Conservation (phyloP, 2,888 invertebrate genomes). For the Limnephilus lunatus region DNA sequence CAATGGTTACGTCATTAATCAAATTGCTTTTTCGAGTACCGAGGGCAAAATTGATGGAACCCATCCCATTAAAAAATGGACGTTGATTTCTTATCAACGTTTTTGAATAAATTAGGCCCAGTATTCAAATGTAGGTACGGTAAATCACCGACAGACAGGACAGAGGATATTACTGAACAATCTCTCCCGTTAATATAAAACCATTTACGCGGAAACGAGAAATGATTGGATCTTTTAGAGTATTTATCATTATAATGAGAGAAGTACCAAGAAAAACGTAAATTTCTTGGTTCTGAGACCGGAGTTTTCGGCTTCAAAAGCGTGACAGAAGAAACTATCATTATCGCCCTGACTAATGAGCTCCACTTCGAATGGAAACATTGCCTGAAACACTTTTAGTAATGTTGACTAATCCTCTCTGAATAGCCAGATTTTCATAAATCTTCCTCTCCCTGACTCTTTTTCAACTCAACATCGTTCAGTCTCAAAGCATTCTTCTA, state of each 20-base stretch:
- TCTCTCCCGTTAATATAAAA: neutral
- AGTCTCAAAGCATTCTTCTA: neutral
- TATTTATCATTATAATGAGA: neutral
- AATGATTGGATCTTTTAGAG: neutral
- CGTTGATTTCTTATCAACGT: constrained; percentile 29
- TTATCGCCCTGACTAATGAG: too few species aligned
- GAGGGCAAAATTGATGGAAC: constrained; percentile 10
- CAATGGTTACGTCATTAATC: constrained; percentile 28
- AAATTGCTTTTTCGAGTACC: constrained; percentile 24
- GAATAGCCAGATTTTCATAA: neutral
- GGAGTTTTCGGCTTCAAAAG: neutral
- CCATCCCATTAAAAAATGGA: constrained; percentile 12
- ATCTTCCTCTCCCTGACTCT: neutral
- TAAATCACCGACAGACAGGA: neutral
- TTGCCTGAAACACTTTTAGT: too few species aligned
- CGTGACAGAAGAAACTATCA: neutral
- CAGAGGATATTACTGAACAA: neutral
- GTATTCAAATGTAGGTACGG: neutral
- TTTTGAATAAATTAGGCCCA: constrained; percentile 2
- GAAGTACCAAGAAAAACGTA: neutral
- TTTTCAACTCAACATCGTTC: neutral
- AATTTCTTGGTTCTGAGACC: neutral
- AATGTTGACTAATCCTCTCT: too few species aligned
- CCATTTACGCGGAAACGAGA: neutral
- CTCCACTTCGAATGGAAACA: too few species aligned